Percentiles rank a stretch among this genome's conserved stretches.
Conservation (phyloP, 2,113 vertebrate species). For the Otolemur garnettii region DNA sequence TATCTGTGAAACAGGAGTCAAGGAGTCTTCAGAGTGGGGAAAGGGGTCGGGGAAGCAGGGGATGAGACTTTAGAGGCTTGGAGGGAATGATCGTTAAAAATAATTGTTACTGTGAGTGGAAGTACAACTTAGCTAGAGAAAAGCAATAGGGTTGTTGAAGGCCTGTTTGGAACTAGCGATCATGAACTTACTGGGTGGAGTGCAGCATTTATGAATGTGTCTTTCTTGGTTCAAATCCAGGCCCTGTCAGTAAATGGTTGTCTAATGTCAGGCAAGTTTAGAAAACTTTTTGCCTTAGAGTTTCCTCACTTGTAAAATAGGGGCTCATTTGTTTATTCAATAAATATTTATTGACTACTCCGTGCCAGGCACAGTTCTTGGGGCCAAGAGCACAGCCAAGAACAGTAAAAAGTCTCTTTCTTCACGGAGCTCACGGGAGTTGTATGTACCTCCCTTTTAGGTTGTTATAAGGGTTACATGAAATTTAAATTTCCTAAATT, state of each 20-base stretch:
- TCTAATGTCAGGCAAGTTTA: background rate
- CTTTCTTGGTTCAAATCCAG: conserved; percentile 28
- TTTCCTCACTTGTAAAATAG: background rate
- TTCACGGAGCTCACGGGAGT: background rate
- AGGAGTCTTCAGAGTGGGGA: background rate
- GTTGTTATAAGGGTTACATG: background rate
- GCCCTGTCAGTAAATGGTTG: background rate
- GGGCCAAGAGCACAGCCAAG: background rate
- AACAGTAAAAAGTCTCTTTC: background rate
- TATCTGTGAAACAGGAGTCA: background rate
- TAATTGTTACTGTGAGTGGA: background rate
- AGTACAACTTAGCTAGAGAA: conserved; percentile 10
- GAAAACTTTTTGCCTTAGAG: background rate
- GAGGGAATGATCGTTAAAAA: background rate
- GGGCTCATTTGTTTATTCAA: background rate
- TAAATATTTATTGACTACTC: background rate
- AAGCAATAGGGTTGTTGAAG: background rate
- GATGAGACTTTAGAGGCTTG: background rate
- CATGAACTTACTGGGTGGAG: background rate
- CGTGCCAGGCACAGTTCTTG: background rate
- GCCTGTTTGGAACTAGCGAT: background rate
- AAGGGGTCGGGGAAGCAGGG: background rate
- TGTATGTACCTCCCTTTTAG: background rate
- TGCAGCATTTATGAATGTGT: background rate
- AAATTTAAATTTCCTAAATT: background rate